A percentile compares a stretch with the other conserved stretches of the same genome.
Evolutionary conservation across 2,888 invertebrate species (phyloP).

Genomic region (Temnothorax ravouxi): DNA sequence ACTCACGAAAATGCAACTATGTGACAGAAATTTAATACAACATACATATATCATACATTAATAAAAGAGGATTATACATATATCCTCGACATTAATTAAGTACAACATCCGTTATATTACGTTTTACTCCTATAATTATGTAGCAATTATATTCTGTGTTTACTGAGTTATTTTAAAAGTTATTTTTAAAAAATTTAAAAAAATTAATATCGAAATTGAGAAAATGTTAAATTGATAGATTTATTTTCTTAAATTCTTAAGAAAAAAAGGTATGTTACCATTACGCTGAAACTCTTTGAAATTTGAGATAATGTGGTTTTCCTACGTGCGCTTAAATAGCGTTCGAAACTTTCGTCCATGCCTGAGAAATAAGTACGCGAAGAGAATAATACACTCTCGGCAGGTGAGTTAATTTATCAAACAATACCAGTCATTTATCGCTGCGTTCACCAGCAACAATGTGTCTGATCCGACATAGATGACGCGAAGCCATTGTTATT

Average conservation of each 20-base stretch:
- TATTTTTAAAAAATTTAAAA: background rate
- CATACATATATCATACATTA: too few relatives aligned
- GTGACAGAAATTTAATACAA: too few relatives aligned
- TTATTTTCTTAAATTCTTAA: background rate
- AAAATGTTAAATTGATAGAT: background rate
- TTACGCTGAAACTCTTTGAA: background rate
- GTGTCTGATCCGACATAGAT: background rate
- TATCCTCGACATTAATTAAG: too few relatives aligned
- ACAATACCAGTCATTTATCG: conserved; percentile 7
- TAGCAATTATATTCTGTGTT: too few relatives aligned
- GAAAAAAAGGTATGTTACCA: background rate
- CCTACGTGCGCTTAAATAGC: background rate
- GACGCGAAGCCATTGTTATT: conserved; percentile 14
- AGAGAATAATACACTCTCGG: background rate
- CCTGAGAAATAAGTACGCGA: background rate
- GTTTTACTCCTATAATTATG: too few relatives aligned
- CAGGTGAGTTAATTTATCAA: conserved; percentile 16
- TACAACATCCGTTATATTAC: too few relatives aligned
- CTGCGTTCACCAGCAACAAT: background rate
- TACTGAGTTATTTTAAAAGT: background rate
- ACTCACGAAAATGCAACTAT: too few relatives aligned
- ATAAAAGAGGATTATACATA: too few relatives aligned
- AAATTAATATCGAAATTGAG: background rate
- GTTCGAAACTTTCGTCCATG: background rate
- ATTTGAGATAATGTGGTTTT: background rate